Base-by-base conservation (phyloP, 1,140 invertebrate genomes). In the Bombus confusus region DNA sequence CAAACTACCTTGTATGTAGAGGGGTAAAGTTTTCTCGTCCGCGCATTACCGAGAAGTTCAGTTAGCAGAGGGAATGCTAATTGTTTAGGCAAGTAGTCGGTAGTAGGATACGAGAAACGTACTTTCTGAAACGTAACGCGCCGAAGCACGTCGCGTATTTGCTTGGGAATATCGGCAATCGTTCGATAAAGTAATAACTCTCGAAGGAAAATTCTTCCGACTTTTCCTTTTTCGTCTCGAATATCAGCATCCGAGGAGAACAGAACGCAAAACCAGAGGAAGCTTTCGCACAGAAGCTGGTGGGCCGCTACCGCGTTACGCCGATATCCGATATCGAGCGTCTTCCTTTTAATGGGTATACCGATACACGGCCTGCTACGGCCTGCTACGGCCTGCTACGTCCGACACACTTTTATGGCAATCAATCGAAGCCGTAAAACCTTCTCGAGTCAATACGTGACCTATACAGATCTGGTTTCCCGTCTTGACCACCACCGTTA, bases 281-380 rank as follows among this genome's bases (percentile, higher is more conserved):
- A 62, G 68, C 64, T 82, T 77, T 15, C 3, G 52, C 75, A 34
- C n/a, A 13, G 59, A 68, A 71, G 43, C 59, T 80, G 80, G 86
- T 73, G 59, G 72, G 34, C 72, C 47, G 52, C 41, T 59, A 75
- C 73, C 80, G 39, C 80, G 62, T 83, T 80, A 75, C 77, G 59
- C 66, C 84, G 88, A 77, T 88, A 88, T 66, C 31, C 84, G 80
- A 88, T 88, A 88, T 83, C 84, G n/a, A 80, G 18, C 84, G n/a
- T 86, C 69, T 88, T 80, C 69, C 66, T 86, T 89, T 88, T 89
- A 89, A 89, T 88, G 77, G 88, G 69, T 86, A 86, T 31, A 39
- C 77, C 88, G 83, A 89, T 86, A 86, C 64, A 34, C 64, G 31
- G 69, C 75, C 71, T 75, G n/a, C 39, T 64, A 47, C 39, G 75